A percentile compares a stretch with the other conserved stretches of the same genome.
Conservation (phyloP, 2,888 invertebrate genomes). For the Taenaris catops region DNA sequence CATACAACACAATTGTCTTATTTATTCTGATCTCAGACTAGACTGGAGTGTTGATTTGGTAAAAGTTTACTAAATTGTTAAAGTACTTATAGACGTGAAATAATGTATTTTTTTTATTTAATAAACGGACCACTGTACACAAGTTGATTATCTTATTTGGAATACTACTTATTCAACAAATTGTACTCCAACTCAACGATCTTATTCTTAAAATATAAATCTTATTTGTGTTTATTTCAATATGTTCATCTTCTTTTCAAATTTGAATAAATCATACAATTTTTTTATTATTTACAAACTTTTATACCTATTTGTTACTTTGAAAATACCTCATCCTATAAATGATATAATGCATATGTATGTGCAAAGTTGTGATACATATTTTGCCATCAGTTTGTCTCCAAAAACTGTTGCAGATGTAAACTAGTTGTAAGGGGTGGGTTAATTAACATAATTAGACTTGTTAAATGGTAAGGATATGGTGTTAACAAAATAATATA, state of each 20-base stretch:
- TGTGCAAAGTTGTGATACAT: too few relatives aligned
- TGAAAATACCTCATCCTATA: too few relatives aligned
- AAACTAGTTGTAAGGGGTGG: too few relatives aligned
- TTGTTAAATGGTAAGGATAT: too few relatives aligned
- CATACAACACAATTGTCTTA: slow-evolving; percentile 28
- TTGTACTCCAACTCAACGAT: not conserved
- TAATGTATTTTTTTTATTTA: slow-evolving; percentile 75
- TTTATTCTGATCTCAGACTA: slow-evolving; percentile 66
- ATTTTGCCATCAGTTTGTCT: too few relatives aligned
- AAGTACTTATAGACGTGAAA: slow-evolving; percentile 76
- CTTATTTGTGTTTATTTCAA: slow-evolving; percentile 3
- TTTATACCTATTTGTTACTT: not conserved
- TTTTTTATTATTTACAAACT: not conserved
- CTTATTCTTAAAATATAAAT: slow-evolving; percentile 1
- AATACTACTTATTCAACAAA: not conserved
- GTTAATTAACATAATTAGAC: too few relatives aligned
- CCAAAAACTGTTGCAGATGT: too few relatives aligned
- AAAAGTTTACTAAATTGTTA: slow-evolving; percentile 73
- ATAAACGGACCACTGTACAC: slow-evolving; percentile 70
- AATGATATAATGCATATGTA: too few relatives aligned
- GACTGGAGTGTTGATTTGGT: slow-evolving; percentile 68
- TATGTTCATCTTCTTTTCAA: slow-evolving; percentile 4
- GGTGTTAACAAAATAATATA: too few relatives aligned
- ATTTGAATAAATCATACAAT: slow-evolving; percentile 7
- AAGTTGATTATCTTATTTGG: slow-evolving; percentile 20